phyloP scores from a whole-genome alignment of 1,140 invertebrate species.

The Reticulitermes speratus region DNA sequence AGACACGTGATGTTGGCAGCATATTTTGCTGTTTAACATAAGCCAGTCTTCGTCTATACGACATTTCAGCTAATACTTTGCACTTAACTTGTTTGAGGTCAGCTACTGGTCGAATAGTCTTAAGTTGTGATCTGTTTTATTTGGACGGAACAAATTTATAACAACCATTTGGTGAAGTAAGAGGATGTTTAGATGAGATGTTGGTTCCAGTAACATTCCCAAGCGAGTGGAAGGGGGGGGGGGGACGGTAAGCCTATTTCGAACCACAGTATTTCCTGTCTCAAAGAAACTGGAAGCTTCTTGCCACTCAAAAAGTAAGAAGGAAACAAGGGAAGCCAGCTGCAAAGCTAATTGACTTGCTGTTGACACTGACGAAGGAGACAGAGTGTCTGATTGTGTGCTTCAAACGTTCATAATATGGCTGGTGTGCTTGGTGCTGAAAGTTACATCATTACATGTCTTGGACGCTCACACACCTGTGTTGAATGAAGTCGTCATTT shows the following conservation, averaged over 20 bases:
- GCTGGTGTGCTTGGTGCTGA: no score
- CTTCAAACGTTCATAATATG: no score
- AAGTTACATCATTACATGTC: no score
- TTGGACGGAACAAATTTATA: not conserved
- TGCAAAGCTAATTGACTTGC: not conserved
- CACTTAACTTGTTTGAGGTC: not conserved
- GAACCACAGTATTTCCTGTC: not conserved
- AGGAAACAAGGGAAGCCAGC: not conserved
- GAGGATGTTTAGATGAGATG: not conserved
- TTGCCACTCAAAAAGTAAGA: not conserved
- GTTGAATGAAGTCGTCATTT: no score
- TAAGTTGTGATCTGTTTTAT: not conserved
- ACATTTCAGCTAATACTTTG: no score
- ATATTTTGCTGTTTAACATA: no score
- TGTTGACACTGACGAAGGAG: not conserved
- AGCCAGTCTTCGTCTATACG: no score
- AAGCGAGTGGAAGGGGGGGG: not conserved
- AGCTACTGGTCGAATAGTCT: not conserved
- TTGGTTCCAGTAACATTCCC: not conserved
- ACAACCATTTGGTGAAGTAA: not conserved
- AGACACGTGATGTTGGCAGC: no score
- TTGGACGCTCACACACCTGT: no score
- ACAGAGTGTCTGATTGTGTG: no score
- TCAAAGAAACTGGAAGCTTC: not conserved
- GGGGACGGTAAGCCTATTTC: not conserved